Evolutionary conservation across 1,140 invertebrate species (phyloP).

Genomic region (Eufriesea mexicana): DNA sequence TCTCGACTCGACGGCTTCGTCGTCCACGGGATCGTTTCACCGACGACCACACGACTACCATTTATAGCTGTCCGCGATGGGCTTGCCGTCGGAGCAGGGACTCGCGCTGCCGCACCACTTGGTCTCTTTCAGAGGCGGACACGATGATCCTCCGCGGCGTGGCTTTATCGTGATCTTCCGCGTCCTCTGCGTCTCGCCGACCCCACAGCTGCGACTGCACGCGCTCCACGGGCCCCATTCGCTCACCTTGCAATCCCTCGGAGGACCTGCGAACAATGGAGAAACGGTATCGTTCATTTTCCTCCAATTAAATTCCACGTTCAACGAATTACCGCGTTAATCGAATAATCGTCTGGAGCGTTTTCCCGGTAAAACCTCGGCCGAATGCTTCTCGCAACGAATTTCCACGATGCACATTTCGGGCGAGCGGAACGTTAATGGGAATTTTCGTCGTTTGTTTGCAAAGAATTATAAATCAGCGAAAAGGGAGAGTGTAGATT

Average conservation of each 20-base stretch:
- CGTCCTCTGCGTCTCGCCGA: conserved; percentile 91
- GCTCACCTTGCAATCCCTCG: conserved; percentile 91
- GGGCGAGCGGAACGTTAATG: too few species aligned
- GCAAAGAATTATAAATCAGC: too few species aligned
- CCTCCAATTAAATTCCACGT: not conserved
- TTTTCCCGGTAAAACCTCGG: too few species aligned
- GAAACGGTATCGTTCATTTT: too few species aligned
- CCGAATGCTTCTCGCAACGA: too few species aligned
- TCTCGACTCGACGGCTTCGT: conserved; percentile 11
- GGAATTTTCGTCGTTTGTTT: too few species aligned
- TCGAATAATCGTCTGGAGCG: too few species aligned
- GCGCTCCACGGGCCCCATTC: conserved; percentile 93
- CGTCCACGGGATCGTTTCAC: conserved; percentile 22
- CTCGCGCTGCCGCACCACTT: conserved; percentile 92
- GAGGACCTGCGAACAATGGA: conserved; percentile 78
- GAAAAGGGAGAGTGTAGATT: not conserved
- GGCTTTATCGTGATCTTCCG: conserved; percentile 89
- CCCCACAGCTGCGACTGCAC: conserved; percentile 93
- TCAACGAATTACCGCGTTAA: too few species aligned
- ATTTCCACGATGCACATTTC: too few species aligned
- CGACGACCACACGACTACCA: conserved; percentile 68
- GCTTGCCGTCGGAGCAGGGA: conserved; percentile 82
- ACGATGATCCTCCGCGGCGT: conserved; percentile 88
- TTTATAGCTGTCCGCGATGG: conserved; percentile 68
- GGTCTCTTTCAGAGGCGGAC: conserved; percentile 91